Percentiles rank a stretch among this genome's conserved stretches.
Evolutionary conservation across 2,797 vertebrate genomes (phyloP).

Genomic region (Poecile montanus): DNA sequence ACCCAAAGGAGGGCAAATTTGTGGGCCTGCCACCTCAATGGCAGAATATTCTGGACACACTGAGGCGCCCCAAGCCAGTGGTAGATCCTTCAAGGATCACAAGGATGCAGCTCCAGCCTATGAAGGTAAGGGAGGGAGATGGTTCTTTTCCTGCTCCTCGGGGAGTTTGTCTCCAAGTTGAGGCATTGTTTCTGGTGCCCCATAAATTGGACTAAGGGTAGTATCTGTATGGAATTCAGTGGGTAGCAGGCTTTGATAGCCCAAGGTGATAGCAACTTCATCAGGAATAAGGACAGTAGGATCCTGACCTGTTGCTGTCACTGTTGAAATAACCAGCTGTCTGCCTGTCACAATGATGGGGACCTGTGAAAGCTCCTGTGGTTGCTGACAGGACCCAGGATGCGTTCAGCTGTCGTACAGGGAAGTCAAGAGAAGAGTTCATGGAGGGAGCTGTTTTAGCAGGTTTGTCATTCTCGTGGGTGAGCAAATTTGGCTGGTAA

Average conservation of each 20-base stretch:
- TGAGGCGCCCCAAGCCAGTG: constrained; percentile 93
- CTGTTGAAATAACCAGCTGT: neutral
- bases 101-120: constrained; percentile 92
- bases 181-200: neutral
- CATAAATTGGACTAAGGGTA: neutral
- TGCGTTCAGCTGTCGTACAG: neutral
- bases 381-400: neutral
- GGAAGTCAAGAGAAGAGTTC: neutral
- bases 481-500: neutral
- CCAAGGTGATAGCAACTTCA: neutral
- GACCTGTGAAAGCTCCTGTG: neutral
- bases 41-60: constrained; percentile 95
- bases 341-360: neutral
- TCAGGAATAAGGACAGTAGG: neutral
- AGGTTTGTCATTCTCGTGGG: neutral
- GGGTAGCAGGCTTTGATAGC: neutral
- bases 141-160: neutral
- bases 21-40: constrained; percentile 96
- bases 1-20: constrained; percentile 91
- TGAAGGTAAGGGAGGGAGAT: constrained; percentile 86
- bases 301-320: neutral
- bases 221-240: neutral
- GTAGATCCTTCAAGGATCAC: constrained; percentile 97
- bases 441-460: neutral
- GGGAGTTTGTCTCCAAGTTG: neutral